phyloP scores from a whole-genome alignment of 2,888 invertebrate genomes.

The Creontiades dilutus region DNA sequence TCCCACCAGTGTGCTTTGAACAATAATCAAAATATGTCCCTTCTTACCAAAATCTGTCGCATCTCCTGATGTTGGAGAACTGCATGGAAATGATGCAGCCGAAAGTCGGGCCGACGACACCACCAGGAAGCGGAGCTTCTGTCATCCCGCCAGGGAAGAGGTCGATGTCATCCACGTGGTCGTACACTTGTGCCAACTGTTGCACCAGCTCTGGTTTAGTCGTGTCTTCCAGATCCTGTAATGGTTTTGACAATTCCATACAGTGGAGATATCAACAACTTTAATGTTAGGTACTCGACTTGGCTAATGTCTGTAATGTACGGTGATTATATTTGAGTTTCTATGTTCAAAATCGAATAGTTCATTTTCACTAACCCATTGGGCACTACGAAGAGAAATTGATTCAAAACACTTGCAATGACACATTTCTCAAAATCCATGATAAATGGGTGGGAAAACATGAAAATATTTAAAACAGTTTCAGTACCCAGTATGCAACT shows the following conservation, averaged over 20 bases:
- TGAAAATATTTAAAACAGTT: too few relatives aligned
- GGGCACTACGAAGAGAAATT: too few relatives aligned
- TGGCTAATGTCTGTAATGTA: too few relatives aligned
- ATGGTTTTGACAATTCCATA: not conserved
- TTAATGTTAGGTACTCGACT: too few relatives aligned
- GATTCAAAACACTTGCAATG: too few relatives aligned
- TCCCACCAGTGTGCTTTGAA: not conserved
- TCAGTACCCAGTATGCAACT: too few relatives aligned
- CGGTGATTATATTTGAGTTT: too few relatives aligned
- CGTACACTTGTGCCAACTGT: slow-evolving; percentile 78
- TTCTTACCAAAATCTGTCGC: slow-evolving; percentile 81
- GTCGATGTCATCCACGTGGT: slow-evolving; percentile 82
- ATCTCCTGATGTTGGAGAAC: slow-evolving; percentile 79
- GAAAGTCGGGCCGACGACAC: slow-evolving; percentile 81
- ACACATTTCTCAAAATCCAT: too few relatives aligned
- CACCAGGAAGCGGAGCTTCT: slow-evolving; percentile 81
- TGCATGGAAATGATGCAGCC: slow-evolving; percentile 82
- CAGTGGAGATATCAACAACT: too few relatives aligned
- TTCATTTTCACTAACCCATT: too few relatives aligned
- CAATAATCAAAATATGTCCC: not conserved
- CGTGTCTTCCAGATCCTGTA: slow-evolving; percentile 79
- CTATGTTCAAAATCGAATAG: too few relatives aligned
- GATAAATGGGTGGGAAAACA: too few relatives aligned
- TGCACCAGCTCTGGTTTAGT: slow-evolving; percentile 78
- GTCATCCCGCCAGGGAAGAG: slow-evolving; percentile 82